Conservation (phyloP, 2,888 invertebrate genomes). For the Tholera decimalis region DNA sequence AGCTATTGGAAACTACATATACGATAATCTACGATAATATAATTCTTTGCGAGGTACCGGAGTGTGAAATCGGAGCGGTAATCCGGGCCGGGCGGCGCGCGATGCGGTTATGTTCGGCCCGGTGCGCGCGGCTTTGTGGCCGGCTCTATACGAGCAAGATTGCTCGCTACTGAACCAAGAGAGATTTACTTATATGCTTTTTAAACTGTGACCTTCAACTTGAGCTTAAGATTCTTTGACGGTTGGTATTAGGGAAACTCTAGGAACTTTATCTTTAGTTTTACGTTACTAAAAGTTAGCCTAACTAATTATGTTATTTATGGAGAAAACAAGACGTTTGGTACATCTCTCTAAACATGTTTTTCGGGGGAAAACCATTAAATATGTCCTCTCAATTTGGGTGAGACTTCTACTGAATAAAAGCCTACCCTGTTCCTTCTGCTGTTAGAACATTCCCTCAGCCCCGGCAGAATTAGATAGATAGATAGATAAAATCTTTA, state of each 20-base stretch:
- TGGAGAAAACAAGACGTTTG: no score
- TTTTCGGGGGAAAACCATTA: no score
- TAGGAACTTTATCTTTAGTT: not conserved
- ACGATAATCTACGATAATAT: conserved; percentile 43
- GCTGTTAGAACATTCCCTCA: no score
- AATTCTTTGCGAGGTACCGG: conserved; percentile 57
- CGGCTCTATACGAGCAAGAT: conserved; percentile 18
- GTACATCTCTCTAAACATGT: no score
- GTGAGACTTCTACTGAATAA: no score
- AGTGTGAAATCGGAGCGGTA: conserved; percentile 52
- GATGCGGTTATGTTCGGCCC: conserved; percentile 60
- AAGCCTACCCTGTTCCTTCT: no score
- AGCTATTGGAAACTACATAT: conserved; percentile 33
- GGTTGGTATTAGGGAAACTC: not conserved
- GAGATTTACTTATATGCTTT: conserved; percentile 25
- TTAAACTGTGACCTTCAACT: conserved; percentile 37
- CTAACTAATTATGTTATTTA: no score
- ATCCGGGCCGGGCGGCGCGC: conserved; percentile 53
- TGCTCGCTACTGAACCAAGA: not conserved
- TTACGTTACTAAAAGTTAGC: no score
- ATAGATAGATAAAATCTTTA: no score
- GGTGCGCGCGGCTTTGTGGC: conserved; percentile 45
- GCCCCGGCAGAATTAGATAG: no score
- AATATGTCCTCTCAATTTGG: no score
- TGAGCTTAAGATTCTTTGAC: not conserved